Evolutionary conservation across 2,888 invertebrate species (phyloP), one percentile per base, ranked within the genome.

Genomic region (Folsomia candida): DNA sequence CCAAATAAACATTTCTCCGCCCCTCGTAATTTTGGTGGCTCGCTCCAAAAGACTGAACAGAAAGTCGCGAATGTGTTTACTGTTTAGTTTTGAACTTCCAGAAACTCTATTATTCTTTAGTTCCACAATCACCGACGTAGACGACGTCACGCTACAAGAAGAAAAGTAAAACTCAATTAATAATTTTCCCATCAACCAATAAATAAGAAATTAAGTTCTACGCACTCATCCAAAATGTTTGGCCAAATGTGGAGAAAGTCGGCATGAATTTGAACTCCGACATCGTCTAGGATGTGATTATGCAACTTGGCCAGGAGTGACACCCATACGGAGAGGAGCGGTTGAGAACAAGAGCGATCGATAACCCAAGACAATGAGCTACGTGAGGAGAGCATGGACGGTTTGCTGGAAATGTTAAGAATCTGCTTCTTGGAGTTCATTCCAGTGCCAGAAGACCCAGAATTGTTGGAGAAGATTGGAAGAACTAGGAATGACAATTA

Each of bases 241-340:
- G 96, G 95, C 95, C 95, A 96, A 22, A 94, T 85, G 74, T 87
- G 87, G 22, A 90, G 87, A 83, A 92, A 91, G 73, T 94, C 94
- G n/a, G 90, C 88, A 71, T 88, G 88, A 24, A 95, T 86, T 82
- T 95, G 94, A 76, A 91, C 85, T 28, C 89, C 89, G 2, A 89
- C 87, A 81, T 96, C 94, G 82, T 96, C 95, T 79, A 90, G 87
- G 2, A 94, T 85, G 63, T 92, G 88, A 81, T 94, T 95, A 83
- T 93, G 90, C 76, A 96, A 87, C 81, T 91, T 87, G 0, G 93
- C 90, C 4, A 96, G 86, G 69, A 94, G 85, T 0, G 95, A 94
- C 73, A 94, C 89, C 76, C 91, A 88, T 0, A 94, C 88, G 29
- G 90, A 89, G 57, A 96, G 87, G n/a, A 91, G 88, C 18, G 88